A percentile compares a stretch with the other conserved stretches of the same genome.
phyloP scores from a whole-genome alignment of 2,797 vertebrate genomes.

The Hypotaenidia okinawae region DNA sequence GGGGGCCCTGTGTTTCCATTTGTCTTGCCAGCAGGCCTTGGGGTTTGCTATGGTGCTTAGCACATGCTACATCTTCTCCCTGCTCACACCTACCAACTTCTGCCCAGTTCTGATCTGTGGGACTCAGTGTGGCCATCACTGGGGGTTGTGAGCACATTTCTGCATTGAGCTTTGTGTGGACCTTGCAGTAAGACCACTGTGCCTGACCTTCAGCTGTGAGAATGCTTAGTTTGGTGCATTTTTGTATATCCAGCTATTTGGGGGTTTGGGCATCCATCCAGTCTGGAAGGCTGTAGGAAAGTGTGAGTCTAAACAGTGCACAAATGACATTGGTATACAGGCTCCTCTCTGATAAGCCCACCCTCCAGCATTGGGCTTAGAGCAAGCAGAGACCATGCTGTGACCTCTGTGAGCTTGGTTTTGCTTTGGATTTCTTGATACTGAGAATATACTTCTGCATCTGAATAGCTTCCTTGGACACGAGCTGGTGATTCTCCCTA shows the following conservation, averaged over 20 bases:
- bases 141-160: too few species aligned
- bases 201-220: neutral
- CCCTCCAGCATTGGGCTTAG: neutral
- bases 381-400: neutral
- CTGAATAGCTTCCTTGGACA: neutral
- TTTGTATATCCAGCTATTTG: neutral
- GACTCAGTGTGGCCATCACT: fast-evolving
- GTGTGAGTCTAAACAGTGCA: neutral
- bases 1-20: neutral
- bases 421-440: neutral
- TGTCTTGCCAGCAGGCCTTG: neutral
- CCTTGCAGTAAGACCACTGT: neutral
- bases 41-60: fast-evolving
- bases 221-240: neutral
- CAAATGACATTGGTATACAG: neutral
- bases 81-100: neutral
- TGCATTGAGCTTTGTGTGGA: fast-evolving
- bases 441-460: neutral
- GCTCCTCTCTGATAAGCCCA: neutral
- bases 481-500: neutral
- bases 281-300: neutral
- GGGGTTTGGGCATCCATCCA: neutral
- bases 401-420: neutral
- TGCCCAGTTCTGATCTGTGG: fast-evolving
- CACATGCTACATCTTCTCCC: fast-evolving